Percentiles rank a stretch among this genome's conserved stretches.
Evolutionary conservation across 2,888 invertebrate species (phyloP).

Genomic region (Slavum lentiscoides): DNA sequence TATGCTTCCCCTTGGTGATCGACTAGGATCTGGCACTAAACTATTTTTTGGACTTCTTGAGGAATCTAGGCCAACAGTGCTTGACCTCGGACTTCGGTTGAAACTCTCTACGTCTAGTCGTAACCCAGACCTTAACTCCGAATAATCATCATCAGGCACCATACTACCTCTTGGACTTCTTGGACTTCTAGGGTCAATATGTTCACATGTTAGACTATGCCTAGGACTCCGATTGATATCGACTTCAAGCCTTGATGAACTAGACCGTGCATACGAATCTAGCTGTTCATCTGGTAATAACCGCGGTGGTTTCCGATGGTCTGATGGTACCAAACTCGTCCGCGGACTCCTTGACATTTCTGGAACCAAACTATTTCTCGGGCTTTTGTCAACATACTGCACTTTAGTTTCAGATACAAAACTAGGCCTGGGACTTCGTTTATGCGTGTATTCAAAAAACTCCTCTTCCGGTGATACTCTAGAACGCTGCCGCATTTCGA

Average conservation of each 20-base stretch:
- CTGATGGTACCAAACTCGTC: slow-evolving; percentile 64
- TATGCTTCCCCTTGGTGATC: slow-evolving; percentile 60
- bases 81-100: slow-evolving; percentile 68
- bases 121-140: slow-evolving; percentile 62
- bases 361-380: slow-evolving; percentile 66
- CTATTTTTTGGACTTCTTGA: slow-evolving; percentile 66
- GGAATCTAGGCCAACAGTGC: slow-evolving; percentile 60
- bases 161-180: slow-evolving; percentile 62
- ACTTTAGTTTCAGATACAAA: slow-evolving; percentile 59
- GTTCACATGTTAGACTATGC: slow-evolving; percentile 60
- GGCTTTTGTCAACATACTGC: slow-evolving; percentile 55
- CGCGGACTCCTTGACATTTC: slow-evolving; percentile 65
- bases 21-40: slow-evolving; percentile 60
- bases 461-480: slow-evolving; percentile 24
- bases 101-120: slow-evolving; percentile 62
- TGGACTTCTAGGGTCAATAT: slow-evolving; percentile 59
- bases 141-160: slow-evolving; percentile 61
- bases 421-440: slow-evolving; percentile 66
- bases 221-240: slow-evolving; percentile 60
- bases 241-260: slow-evolving; percentile 61
- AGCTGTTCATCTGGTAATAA: slow-evolving; percentile 37
- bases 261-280: slow-evolving; percentile 20
- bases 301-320: slow-evolving; percentile 41
- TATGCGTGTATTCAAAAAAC: slow-evolving; percentile 58
- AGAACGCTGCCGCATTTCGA: slow-evolving; percentile 36